Evolutionary conservation across 2,113 vertebrate genomes (phyloP).

Genomic region (Zingel zingel): DNA sequence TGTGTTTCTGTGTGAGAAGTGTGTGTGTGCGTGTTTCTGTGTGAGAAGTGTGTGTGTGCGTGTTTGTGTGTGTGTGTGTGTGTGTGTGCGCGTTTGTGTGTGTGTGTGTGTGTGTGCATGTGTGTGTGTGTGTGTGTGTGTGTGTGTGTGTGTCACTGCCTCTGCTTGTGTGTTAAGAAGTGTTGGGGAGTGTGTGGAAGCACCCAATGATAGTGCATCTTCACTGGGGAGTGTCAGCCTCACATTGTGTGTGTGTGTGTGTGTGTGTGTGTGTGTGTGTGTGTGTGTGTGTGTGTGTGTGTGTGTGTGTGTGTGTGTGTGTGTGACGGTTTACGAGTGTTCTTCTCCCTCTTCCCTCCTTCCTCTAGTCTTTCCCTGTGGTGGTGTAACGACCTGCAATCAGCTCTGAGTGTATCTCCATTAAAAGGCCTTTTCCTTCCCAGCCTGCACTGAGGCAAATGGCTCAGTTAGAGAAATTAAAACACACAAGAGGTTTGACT

Average conservation of each 20-base stretch:
- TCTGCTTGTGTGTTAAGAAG: constrained; percentile 35
- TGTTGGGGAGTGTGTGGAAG: constrained; percentile 43
- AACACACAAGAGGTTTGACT: constrained; percentile 89
- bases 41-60: neutral
- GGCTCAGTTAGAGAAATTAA: constrained; percentile 91
- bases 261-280: constrained; percentile 38
- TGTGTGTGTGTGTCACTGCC: constrained; percentile 2
- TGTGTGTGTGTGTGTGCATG: constrained; percentile 6
- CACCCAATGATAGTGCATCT: constrained; percentile 38
- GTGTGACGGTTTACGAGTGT: constrained; percentile 88
- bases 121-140: constrained; percentile 23
- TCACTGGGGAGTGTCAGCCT: constrained; percentile 40
- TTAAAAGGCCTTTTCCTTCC: constrained; percentile 87
- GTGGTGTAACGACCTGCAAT: constrained; percentile 98
- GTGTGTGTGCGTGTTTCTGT: constrained; percentile 9
- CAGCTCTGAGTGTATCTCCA: constrained; percentile 97
- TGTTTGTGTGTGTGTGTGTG: neutral
- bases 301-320: constrained; percentile 30
- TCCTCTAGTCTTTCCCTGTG: constrained; percentile 96
- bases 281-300: constrained; percentile 34
- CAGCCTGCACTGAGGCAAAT: constrained; percentile 89
- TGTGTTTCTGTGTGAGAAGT: constrained; percentile 59
- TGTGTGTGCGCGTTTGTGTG: constrained; percentile 20
- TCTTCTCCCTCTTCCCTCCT: constrained; percentile 91
- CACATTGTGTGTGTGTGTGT: constrained; percentile 12